These are phyloP conservation scores for Phthorimaea operculella DNA, from an alignment of 1,140 invertebrate species.

Conservation along the genomic window DNA sequence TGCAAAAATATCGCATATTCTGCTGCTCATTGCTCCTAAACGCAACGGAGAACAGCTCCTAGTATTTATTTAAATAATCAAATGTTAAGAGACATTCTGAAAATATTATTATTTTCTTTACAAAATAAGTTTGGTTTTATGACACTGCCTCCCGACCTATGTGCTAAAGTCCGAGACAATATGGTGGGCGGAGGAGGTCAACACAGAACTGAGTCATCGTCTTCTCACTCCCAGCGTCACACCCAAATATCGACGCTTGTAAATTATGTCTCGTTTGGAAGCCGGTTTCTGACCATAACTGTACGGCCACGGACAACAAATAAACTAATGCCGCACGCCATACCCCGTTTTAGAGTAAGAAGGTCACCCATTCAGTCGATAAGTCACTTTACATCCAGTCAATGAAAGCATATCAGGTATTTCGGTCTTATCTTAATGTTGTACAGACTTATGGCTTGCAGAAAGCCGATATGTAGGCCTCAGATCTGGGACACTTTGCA, in stretches of 20 bases:
- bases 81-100: slow-evolving; percentile 11
- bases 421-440: not conserved
- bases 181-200: slow-evolving; percentile 22
- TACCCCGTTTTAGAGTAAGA: not conserved
- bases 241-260: slow-evolving; percentile 30
- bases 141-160: too few relatives aligned
- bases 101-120: too few relatives aligned
- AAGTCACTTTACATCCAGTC: not conserved
- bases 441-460: not conserved
- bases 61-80: too few relatives aligned
- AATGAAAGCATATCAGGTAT: not conserved
- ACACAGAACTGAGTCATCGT: slow-evolving; percentile 41
- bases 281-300: slow-evolving; percentile 7
- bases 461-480: not conserved
- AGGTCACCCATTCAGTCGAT: not conserved
- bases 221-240: slow-evolving; percentile 17
- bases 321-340: not conserved
- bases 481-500: too few relatives aligned
- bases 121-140: too few relatives aligned
- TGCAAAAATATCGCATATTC: too few relatives aligned
- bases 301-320: not conserved
- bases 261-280: slow-evolving; percentile 24
- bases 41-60: too few relatives aligned
- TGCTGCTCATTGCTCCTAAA: too few relatives aligned
- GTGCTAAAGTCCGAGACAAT: slow-evolving; percentile 16